phyloP scores from a whole-genome alignment of 2,113 vertebrate genomes.

The Epinephelus moara region DNA sequence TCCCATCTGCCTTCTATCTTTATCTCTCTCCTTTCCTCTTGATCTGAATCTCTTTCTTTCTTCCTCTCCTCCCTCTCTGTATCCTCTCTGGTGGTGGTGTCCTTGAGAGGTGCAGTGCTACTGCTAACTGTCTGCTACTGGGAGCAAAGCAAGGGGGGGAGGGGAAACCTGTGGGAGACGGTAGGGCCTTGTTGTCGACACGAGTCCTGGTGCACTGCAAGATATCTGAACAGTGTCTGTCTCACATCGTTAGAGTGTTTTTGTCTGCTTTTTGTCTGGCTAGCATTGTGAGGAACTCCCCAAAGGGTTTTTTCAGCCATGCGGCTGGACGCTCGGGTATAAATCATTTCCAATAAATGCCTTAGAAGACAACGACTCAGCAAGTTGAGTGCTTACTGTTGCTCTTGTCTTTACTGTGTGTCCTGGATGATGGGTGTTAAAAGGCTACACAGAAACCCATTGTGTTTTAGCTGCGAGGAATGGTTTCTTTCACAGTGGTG shows the following conservation, averaged over 20 bases:
- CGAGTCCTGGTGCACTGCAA: conserved; percentile 48
- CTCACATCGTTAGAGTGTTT: conserved; percentile 38
- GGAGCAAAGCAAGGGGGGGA: conserved; percentile 59
- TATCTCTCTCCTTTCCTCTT: conserved; percentile 14
- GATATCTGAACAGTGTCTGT: conserved; percentile 46
- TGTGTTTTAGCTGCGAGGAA: conserved; percentile 10
- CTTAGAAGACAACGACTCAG: conserved; percentile 53
- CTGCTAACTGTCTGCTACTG: conserved; percentile 71
- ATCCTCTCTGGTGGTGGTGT: conserved; percentile 69
- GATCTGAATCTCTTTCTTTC: conserved; percentile 17
- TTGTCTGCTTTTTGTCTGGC: conserved; percentile 23
- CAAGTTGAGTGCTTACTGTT: conserved; percentile 28
- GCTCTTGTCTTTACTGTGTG: conserved; percentile 21
- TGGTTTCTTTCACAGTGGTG: conserved; percentile 1
- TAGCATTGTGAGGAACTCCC: conserved; percentile 18
- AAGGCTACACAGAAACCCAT: neutral
- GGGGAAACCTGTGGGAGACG: conserved; percentile 66
- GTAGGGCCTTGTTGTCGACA: conserved; percentile 37
- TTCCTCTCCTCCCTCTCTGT: conserved; percentile 30
- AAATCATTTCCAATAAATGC: conserved; percentile 54
- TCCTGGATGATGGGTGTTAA: conserved; percentile 32
- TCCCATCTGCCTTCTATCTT: conserved; percentile 20
- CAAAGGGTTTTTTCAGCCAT: neutral
- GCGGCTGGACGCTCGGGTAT: conserved; percentile 7
- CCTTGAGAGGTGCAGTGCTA: conserved; percentile 79